Evolutionary conservation across 1,140 invertebrate genomes (phyloP), one percentile per base, ranked within the genome.

Genomic region (Drosophila setifemur): DNA sequence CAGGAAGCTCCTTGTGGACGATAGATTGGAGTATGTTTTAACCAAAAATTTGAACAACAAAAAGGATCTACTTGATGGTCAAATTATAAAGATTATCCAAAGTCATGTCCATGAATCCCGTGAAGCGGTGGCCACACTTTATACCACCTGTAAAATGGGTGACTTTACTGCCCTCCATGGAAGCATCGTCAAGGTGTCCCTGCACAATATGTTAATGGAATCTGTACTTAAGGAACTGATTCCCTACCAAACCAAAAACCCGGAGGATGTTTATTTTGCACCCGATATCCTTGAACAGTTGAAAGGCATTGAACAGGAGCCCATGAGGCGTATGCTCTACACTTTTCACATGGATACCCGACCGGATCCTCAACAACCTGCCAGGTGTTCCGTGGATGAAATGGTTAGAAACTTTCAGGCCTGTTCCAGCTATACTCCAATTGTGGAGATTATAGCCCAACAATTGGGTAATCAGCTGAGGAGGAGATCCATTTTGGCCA

Each of bases 241-340:
- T 7, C 35, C 50, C 2, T 73, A 75, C 23, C 42, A 75, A 8
- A 9, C 23, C 0, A 4, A 28, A 2, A 1, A 1, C 0, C 1
- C 19, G 0, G 12, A 14, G 2, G 25, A 28, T 0, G 1, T 1
- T 0, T 6, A 1, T 2, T 11, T 2, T 3, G 52, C 31, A 0
- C 73, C 48, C 0, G 31, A 58, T 3, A 70, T 76, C 8, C 50
- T 75, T 7, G 2, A 11, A 1, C 73, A 76, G 39, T 5, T 64
- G 0, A 12, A 44, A 1, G 5, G 6, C 4, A 29, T 21, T 0
- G 26, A 58, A 1, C 11, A 50, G 7, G 26, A 48, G 8, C n/a
- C 23, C 8, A 6, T 70, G 9, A 52, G 72, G 2, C 8, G 14
- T 7, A 8, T 76, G 3, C 37, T 54, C 8, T 58, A 58, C 9